A percentile compares a stretch with the other conserved stretches of the same genome.
These are phyloP conservation scores for Octodon degus DNA, from an alignment of 2,113 vertebrate genomes.

Conservation along the genomic window DNA sequence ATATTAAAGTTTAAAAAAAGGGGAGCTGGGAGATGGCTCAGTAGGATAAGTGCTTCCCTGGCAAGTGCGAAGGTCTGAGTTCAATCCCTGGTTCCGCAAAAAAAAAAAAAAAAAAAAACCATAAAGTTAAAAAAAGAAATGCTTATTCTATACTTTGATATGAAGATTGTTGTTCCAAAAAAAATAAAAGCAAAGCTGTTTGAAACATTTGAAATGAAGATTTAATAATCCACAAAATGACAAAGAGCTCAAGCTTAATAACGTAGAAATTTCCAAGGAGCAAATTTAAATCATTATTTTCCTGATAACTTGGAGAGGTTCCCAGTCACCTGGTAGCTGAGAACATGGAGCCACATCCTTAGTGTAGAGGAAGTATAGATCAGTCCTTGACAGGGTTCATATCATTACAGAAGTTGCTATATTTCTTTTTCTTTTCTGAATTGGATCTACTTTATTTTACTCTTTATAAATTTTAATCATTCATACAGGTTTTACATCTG, in stretches of 20 bases:
- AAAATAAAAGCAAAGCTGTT: neutral
- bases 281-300: neutral
- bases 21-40: too few relatives aligned
- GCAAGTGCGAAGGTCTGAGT: too few relatives aligned
- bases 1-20: neutral
- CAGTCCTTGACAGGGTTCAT: neutral
- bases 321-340: neutral
- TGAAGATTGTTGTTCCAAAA: neutral
- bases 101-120: too few relatives aligned
- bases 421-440: neutral
- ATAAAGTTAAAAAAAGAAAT: neutral
- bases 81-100: too few relatives aligned
- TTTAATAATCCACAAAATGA: neutral
- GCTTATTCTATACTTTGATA: neutral
- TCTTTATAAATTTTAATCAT: slow-evolving; percentile 68
- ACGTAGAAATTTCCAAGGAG: neutral
- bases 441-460: slow-evolving; percentile 61
- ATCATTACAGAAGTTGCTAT: neutral
- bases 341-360: neutral
- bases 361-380: neutral
- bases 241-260: neutral
- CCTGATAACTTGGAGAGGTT: neutral
- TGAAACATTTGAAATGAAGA: neutral
- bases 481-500: slow-evolving; percentile 90
- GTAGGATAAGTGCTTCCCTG: too few relatives aligned